A percentile compares a stretch with the other conserved stretches of the same genome.
phyloP scores from a whole-genome alignment of 1,140 invertebrate genomes.

The Lordiphosa clarofinis region DNA sequence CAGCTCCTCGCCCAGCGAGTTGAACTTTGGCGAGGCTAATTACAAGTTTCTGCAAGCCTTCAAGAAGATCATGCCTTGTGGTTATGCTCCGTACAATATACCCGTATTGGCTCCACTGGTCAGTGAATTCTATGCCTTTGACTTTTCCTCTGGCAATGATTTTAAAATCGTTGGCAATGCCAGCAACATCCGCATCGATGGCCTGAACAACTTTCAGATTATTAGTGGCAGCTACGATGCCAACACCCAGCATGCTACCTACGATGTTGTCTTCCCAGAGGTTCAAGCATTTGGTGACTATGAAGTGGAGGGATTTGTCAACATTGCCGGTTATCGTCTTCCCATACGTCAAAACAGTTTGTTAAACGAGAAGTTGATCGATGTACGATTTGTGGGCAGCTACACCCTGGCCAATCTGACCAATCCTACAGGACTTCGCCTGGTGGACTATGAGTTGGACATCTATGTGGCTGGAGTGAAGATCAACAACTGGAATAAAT shows the following conservation, averaged over 20 bases:
- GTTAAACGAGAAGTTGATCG: constrained; percentile 47
- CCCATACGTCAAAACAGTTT: constrained; percentile 30
- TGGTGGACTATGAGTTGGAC: constrained; percentile 36
- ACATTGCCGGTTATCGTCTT: constrained; percentile 30
- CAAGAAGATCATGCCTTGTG: constrained; percentile 53
- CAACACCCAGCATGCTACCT: constrained; percentile 27
- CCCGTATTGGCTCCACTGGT: constrained; percentile 42
- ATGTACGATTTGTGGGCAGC: constrained; percentile 53
- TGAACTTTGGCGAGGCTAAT: constrained; percentile 30
- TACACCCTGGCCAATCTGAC: constrained; percentile 32
- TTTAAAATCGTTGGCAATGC: constrained; percentile 36
- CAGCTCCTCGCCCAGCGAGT: constrained; percentile 17
- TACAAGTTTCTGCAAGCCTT: constrained; percentile 40
- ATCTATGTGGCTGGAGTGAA: constrained; percentile 45
- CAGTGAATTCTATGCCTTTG: constrained; percentile 22
- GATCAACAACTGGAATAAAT: constrained; percentile 54
- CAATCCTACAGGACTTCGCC: constrained; percentile 36
- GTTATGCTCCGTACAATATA: constrained; percentile 34
- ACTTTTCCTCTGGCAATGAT: constrained; percentile 13
- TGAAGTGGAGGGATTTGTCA: constrained; percentile 34
- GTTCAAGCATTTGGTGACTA: constrained; percentile 47
- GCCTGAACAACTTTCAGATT: constrained; percentile 44
- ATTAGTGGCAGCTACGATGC: constrained; percentile 32
- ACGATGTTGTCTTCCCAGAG: constrained; percentile 44
- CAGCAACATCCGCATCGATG: constrained; percentile 47